Evolutionary conservation across 2,888 invertebrate genomes (phyloP).

Genomic region (Arrhopalites spinosus): DNA sequence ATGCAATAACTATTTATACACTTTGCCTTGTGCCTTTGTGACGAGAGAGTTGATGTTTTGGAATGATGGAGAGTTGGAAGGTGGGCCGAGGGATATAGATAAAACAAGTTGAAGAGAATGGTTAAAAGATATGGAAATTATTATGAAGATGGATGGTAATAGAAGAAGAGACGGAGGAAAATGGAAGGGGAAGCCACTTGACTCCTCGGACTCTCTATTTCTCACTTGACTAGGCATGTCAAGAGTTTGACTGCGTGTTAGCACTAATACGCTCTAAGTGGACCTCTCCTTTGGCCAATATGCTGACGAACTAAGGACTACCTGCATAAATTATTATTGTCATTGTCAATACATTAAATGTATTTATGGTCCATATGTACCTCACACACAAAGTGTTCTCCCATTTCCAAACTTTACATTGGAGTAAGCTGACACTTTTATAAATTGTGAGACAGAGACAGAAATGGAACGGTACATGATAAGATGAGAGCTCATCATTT

Average conservation of each 20-base stretch:
- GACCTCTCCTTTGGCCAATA: neutral
- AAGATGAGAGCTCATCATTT: too few relatives aligned
- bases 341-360: conserved; percentile 2
- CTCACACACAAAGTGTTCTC: neutral
- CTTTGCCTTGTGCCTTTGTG: too few relatives aligned
- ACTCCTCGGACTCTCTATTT: neutral
- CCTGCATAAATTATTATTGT: conserved; percentile 16
- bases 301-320: neutral
- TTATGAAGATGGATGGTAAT: neutral
- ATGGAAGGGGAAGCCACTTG: neutral
- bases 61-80: too few relatives aligned
- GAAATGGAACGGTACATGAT: too few relatives aligned
- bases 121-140: too few relatives aligned
- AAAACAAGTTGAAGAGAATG: too few relatives aligned
- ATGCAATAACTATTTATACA: too few relatives aligned
- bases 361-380: neutral
- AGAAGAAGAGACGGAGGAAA: neutral
- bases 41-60: too few relatives aligned
- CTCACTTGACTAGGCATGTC: conserved; percentile 1
- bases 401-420: too few relatives aligned
- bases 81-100: too few relatives aligned
- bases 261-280: conserved; percentile 5
- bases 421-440: too few relatives aligned
- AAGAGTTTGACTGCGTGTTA: neutral
- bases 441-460: too few relatives aligned